Conservation (phyloP, 2,113 vertebrate genomes). For the Tetraodon nigroviridis region DNA sequence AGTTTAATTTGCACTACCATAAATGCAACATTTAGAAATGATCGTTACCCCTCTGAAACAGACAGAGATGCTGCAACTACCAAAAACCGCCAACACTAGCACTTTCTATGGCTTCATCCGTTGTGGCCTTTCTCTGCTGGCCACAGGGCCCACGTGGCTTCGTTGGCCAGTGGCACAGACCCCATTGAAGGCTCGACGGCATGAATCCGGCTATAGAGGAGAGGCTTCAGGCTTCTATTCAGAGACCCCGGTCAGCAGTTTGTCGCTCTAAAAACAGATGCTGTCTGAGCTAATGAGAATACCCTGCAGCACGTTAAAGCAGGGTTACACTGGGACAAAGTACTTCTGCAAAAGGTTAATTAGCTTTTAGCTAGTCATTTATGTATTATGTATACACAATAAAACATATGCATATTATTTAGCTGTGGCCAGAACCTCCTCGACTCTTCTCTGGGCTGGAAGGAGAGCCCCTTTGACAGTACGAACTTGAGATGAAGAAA, state of each 20-base stretch:
- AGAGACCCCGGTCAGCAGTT: slow-evolving; percentile 59
- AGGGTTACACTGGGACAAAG: slow-evolving; percentile 26
- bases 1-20: too few species aligned
- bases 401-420: neutral
- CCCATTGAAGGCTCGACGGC: slow-evolving; percentile 31
- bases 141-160: slow-evolving; percentile 22
- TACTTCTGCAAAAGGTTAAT: slow-evolving; percentile 1
- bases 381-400: neutral
- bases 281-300: slow-evolving; percentile 46
- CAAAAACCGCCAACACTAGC: slow-evolving; percentile 20
- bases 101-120: slow-evolving; percentile 30
- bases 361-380: neutral
- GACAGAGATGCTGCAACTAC: neutral
- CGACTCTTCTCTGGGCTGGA: too few species aligned
- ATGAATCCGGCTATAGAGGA: slow-evolving; percentile 37
- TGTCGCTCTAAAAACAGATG: slow-evolving; percentile 54
- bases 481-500: slow-evolving; percentile 22
- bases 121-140: slow-evolving; percentile 22
- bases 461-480: neutral
- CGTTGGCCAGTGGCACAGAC: slow-evolving; percentile 16
- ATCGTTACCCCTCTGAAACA: neutral
- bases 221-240: slow-evolving; percentile 42
- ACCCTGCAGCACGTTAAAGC: slow-evolving; percentile 12
- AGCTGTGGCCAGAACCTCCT: too few species aligned
- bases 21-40: neutral